Conservation (phyloP, 2,888 invertebrate genomes). For the Corythucha ciliata region DNA sequence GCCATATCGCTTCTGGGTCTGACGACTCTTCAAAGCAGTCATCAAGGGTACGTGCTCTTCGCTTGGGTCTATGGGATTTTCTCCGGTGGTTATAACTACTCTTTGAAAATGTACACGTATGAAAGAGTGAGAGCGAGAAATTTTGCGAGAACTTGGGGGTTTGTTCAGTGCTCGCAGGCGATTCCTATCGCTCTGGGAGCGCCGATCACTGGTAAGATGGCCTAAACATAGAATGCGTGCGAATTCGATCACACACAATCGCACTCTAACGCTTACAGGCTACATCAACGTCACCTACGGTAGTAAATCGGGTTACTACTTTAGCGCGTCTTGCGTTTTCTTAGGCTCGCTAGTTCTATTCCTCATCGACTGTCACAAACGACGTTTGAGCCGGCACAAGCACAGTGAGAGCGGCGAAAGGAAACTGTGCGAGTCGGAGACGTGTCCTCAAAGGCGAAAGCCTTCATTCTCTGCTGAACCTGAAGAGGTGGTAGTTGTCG, state of each 20-base stretch:
- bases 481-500: constrained; percentile 40
- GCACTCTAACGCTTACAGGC: constrained; percentile 55
- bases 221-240: too few relatives aligned
- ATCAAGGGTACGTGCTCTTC: constrained; percentile 68
- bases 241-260: too few relatives aligned
- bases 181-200: constrained; percentile 77
- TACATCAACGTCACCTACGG: constrained; percentile 71
- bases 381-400: constrained; percentile 60
- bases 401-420: constrained; percentile 53
- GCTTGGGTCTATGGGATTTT: constrained; percentile 78
- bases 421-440: constrained; percentile 49
- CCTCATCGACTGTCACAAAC: constrained; percentile 67
- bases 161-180: constrained; percentile 77
- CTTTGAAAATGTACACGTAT: constrained; percentile 80
- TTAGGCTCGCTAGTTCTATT: constrained; percentile 68
- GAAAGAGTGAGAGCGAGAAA: constrained; percentile 76
- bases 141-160: constrained; percentile 82
- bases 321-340: constrained; percentile 68
- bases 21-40: constrained; percentile 65
- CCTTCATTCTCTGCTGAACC: constrained; percentile 52
- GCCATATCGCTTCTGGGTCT: constrained; percentile 66
- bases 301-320: constrained; percentile 71
- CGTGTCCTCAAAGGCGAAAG: constrained; percentile 49
- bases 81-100: constrained; percentile 80
- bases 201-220: constrained; percentile 67